Base-by-base conservation (phyloP, 2,888 invertebrate genomes). In the Parnassius orleans region DNA sequence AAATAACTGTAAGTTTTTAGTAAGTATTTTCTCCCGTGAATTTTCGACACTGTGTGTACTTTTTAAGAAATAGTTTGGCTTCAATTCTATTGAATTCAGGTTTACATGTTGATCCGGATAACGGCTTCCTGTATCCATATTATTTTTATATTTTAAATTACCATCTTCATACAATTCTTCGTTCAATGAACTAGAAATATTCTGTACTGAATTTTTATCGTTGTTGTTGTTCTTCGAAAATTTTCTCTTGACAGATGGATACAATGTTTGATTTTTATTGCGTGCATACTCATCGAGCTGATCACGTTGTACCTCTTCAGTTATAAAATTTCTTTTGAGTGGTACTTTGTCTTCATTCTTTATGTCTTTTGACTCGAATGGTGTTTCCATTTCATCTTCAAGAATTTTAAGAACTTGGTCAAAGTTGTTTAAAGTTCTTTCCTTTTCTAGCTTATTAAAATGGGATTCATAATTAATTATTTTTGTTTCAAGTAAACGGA, bases 371-470 rank as follows among this genome's bases (percentile, higher is more conserved):
- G 71, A 51, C 12, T 81, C 80, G 57, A 78, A 69, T 46, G 84
- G 75, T 41, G 77, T 72, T 48, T 76, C 81, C 56, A 91, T 70
- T 72, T 91, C 91, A 42, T 86, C 79, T 78, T 90, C 91, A 9
- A 90, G 77, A 51, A 84, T 84, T 77, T 85, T 84, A 15, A 90
- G 86, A 56, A 91, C 75, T 64, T 77, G 80, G 66, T 90, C 87
- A 19, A 91, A 70, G 62, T 87, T 82, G 51, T 84, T 83, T 2
- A 76, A 66, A 19, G 81, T 81, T n/a, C 71, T 63, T 51, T 81
- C 79, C 3, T 70, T 66, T 44, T 69, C 76, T 12, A 70, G 75
- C 51, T 77, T 76, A 53, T 71, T 72, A 53, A 78, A 73, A 56
- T 72, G 72, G 7, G 71, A 58, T 69, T 87, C 82, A 63, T 76